These are phyloP conservation scores for Apamea epomidion DNA, from an alignment of 2,888 invertebrate genomes.

Conservation along the genomic window DNA sequence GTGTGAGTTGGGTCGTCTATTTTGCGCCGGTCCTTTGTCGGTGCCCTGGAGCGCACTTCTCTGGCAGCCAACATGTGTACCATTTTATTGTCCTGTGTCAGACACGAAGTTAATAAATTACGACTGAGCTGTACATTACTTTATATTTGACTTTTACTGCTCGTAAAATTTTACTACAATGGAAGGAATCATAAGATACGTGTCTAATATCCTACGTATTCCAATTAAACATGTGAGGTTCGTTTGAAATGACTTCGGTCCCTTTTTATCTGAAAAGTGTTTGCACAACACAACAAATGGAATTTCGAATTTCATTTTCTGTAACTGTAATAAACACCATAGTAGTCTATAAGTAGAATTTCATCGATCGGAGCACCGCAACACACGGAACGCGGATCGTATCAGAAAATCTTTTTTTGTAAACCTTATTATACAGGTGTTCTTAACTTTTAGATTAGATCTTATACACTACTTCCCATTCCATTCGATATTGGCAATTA, in stretches of 20 bases:
- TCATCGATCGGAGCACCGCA: constrained; percentile 2
- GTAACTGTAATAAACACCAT: constrained; percentile 19
- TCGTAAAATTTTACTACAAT: constrained; percentile 66
- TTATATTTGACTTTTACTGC: constrained; percentile 61
- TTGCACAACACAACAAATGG: not conserved
- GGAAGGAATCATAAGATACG: constrained; percentile 44
- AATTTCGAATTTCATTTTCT: constrained; percentile 8
- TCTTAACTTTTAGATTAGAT: constrained; percentile 52
- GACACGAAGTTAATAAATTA: constrained; percentile 64
- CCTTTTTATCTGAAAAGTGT: constrained; percentile 6
- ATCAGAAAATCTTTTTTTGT: constrained; percentile 30
- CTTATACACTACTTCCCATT: constrained; percentile 40
- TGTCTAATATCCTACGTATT: constrained; percentile 30
- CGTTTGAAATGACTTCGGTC: constrained; percentile 9
- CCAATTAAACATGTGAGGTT: constrained; percentile 35
- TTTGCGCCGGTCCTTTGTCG: constrained; percentile 34
- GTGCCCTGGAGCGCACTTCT: constrained; percentile 51
- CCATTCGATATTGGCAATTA: constrained; percentile 51
- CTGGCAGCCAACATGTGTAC: constrained; percentile 47
- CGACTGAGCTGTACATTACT: constrained; percentile 51
- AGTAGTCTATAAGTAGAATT: constrained; percentile 8
- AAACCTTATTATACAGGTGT: constrained; percentile 21
- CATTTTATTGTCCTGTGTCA: constrained; percentile 62
- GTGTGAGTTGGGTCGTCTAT: constrained; percentile 53
- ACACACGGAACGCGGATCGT: not conserved